Evolutionary conservation across 2,797 vertebrate genomes (phyloP).

Genomic region (Molossus molossus): DNA sequence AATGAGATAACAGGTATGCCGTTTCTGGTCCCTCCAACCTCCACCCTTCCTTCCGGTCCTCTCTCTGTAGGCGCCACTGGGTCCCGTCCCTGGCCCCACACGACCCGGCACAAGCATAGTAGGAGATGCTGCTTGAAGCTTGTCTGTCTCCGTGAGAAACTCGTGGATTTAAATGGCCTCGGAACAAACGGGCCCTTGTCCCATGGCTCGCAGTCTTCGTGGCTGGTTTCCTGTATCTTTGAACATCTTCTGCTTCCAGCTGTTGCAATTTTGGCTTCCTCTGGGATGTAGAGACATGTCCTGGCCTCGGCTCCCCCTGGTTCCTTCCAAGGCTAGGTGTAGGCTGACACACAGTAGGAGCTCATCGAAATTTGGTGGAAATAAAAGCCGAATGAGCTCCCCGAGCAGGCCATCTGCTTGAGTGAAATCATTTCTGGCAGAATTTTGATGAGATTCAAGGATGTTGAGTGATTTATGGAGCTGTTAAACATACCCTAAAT

Average conservation of each 20-base stretch:
- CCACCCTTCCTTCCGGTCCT: no score
- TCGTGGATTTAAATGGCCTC: accelerated
- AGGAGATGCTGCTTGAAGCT: accelerated
- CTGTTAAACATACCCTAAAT: slow-evolving; percentile 89
- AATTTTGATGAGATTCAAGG: slow-evolving; percentile 84
- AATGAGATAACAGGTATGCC: accelerated
- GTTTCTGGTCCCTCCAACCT: background rate
- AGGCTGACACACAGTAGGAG: slow-evolving; percentile 27
- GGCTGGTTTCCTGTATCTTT: accelerated
- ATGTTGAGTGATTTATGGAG: slow-evolving; percentile 88
- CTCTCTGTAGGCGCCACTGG: background rate
- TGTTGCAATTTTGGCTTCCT: background rate
- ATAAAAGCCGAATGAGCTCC: slow-evolving; percentile 67
- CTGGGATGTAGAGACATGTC: accelerated
- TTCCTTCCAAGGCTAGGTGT: background rate
- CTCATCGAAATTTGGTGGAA: background rate
- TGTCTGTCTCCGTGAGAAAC: background rate
- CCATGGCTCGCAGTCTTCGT: accelerated
- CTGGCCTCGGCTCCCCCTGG: background rate
- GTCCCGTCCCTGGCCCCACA: accelerated
- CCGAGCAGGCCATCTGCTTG: slow-evolving; percentile 84
- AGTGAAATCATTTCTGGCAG: slow-evolving; percentile 82
- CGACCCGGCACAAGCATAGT: accelerated
- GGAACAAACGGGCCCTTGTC: accelerated
- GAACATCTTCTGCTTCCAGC: no score